Base-by-base conservation (phyloP, 2,113 vertebrate genomes). In the Gymnobelideus leadbeateri region DNA sequence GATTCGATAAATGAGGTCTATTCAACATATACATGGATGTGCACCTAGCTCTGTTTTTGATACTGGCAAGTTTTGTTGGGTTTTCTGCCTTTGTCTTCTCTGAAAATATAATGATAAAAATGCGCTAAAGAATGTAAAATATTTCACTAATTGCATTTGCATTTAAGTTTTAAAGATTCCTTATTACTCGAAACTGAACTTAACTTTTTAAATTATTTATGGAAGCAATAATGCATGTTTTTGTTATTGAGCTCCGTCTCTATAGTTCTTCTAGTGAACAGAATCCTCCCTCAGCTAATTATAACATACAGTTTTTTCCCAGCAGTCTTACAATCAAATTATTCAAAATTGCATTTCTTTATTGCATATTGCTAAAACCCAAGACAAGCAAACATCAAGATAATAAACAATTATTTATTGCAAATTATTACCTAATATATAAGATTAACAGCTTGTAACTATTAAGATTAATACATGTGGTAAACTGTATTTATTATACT, bases 341-440 rank as follows among this genome's bases (percentile, higher is more conserved):
- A 99, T 99, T 99, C 98, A 99, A 99, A 99, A 99, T 99, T 99
- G 98, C 99, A 98, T 99, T 99, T 99, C 98, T 99, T 99, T 99
- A 99, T 99, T 99, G 98, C 99, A 98, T 98, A 98, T 99, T 99
- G 98, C 99, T 99, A 99, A 99, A 99, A 98, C 99, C 98, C 98
- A 97, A 98, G 99, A 99, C 98, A 99, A 99, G 98, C 98, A 99
- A 99, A 98, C 98, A 98, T 99, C 99, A 98, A 98, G 99, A 99
- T 99, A 99, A 99, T 99, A 99, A 99, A 99, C 99, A 99, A 99
- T 99, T 99, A 99, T 99, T 99, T 99, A 99, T 99, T 99, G 99
- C 99, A 99, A 99, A 99, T 99, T 99, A 99, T 99, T 99, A 99
- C 99, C 99, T 99, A 99, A 99, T 99, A 99, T 99, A 99, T 99